Percentiles rank a stretch among this genome's conserved stretches.
phyloP scores from a whole-genome alignment of 1,140 invertebrate species.

The Drosophila trapezifrons region DNA sequence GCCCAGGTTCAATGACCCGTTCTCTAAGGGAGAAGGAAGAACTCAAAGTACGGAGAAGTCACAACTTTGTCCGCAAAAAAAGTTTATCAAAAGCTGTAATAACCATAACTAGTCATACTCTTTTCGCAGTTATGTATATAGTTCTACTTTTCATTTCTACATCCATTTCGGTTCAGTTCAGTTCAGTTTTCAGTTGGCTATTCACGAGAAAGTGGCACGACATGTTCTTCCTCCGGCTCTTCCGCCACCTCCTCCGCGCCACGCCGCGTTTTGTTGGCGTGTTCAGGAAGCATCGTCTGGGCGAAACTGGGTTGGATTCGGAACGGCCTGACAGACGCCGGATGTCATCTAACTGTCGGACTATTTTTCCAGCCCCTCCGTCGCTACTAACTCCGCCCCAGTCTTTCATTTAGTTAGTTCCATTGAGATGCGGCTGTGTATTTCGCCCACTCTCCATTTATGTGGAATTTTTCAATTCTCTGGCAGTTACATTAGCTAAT shows the following conservation, averaged over 20 bases:
- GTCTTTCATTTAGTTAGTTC: not conserved
- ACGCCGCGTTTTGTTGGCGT: conserved; percentile 22
- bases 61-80: conserved; percentile 25
- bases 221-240: conserved; percentile 41
- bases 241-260: not conserved
- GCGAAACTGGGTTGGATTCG: conserved; percentile 48
- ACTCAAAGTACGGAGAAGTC: conserved; percentile 1
- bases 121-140: conserved; percentile 36
- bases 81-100: conserved; percentile 37
- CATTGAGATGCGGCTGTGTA: conserved; percentile 15
- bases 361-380: conserved; percentile 33
- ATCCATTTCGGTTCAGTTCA: conserved; percentile 55
- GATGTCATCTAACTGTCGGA: conserved; percentile 59
- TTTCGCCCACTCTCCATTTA: conserved; percentile 24
- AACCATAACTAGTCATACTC: conserved; percentile 47
- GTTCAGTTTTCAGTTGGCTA: conserved; percentile 51
- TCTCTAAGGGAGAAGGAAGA: not conserved
- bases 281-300: conserved; percentile 60
- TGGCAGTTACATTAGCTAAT: conserved; percentile 28
- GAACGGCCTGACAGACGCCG: conserved; percentile 54
- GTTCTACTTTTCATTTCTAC: conserved; percentile 62
- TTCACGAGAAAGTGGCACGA: conserved; percentile 76
- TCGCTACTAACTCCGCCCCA: not conserved
- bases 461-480: conserved; percentile 31
- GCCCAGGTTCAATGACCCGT: conserved; percentile 39